These are phyloP conservation scores for Hypomesus transpacificus DNA, from an alignment of 2,113 vertebrate genomes.

Conservation along the genomic window DNA sequence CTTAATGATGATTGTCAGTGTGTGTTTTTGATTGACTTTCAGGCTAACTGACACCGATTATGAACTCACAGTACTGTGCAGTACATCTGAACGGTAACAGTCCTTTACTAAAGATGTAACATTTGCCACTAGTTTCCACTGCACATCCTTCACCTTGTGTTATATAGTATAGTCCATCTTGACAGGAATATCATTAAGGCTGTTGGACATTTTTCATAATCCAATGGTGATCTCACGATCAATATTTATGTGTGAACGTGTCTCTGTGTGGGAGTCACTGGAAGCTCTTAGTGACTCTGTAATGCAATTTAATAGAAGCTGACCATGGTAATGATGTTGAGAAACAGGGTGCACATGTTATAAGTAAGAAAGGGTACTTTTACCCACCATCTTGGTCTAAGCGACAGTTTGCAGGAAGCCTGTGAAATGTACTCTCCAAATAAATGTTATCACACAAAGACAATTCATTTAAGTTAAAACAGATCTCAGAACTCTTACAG, in stretches of 20 bases:
- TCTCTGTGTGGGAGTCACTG: background rate
- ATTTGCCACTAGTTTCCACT: constrained; percentile 52
- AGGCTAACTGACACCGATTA: constrained; percentile 22
- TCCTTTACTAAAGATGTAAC: constrained; percentile 25
- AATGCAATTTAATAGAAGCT: constrained; percentile 57
- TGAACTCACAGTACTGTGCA: constrained; percentile 8
- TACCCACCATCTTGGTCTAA: constrained; percentile 8
- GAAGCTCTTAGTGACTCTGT: constrained; percentile 40
- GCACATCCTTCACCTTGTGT: constrained; percentile 41
- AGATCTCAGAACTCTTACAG: no score
- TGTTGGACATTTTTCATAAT: constrained; percentile 57
- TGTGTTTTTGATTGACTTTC: constrained; percentile 1
- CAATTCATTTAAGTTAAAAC: no score
- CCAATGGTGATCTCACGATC: constrained; percentile 48
- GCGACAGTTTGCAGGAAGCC: no score
- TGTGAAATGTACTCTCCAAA: no score
- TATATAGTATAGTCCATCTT: constrained; percentile 40
- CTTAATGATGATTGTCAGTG: background rate
- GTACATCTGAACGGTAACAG: constrained; percentile 20
- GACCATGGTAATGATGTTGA: constrained; percentile 49
- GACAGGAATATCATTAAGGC: constrained; percentile 57
- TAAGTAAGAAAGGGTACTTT: constrained; percentile 27
- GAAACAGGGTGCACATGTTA: constrained; percentile 40
- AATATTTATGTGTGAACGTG: constrained; percentile 27
- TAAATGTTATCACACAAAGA: no score